Evolutionary conservation across 2,797 vertebrate species (phyloP), one percentile per base, ranked within the genome.

Genomic region (Nyctalus aviator): DNA sequence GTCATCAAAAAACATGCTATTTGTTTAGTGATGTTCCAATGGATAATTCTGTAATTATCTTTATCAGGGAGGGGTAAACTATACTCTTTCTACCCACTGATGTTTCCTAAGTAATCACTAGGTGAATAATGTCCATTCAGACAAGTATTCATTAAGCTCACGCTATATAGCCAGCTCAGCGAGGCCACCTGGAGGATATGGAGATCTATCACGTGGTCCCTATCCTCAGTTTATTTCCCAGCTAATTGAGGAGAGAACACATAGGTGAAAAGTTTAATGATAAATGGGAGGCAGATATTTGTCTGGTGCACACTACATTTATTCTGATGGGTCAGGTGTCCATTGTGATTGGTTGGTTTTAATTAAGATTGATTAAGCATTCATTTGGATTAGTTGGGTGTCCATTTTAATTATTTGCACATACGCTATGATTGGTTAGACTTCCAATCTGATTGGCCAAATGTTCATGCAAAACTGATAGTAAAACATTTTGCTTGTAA

Each of bases 1-100:
- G 83, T 90, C 88, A 96, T 95, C 86, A 79, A 66, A 88, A 97
- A 91, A 59, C 84, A 91, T 92, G 91, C 79, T 85, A 84, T 95
- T 96, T 93, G n/a, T 94, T 92, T 93, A 91, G 77, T 90, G 93
- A 93, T 96, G 59, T 41, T 84, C 83, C 82, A 88, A 64, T 89
- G 76, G 83, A 89, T 94, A 90, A 94, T 96, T 90, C 92, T 93
- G 50, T 84, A 94, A 88, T 97, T 94, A 95, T 91, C 88, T 85
- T 96, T 92, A 89, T 95, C 85, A 93, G 79, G 93, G 90, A 94
- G 20, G 46, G 59, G 92, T 91, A 93, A 85, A 90, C 75, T 89
- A 83, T 92, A 85, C 37, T 94, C 79, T 96, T 84, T 92, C 93
- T 62, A 71, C 94, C 94, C 90, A 96, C 91, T 94, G 79, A 69